Base-by-base conservation (phyloP, 2,797 vertebrate species). In the Dicrostonyx torquatus region DNA sequence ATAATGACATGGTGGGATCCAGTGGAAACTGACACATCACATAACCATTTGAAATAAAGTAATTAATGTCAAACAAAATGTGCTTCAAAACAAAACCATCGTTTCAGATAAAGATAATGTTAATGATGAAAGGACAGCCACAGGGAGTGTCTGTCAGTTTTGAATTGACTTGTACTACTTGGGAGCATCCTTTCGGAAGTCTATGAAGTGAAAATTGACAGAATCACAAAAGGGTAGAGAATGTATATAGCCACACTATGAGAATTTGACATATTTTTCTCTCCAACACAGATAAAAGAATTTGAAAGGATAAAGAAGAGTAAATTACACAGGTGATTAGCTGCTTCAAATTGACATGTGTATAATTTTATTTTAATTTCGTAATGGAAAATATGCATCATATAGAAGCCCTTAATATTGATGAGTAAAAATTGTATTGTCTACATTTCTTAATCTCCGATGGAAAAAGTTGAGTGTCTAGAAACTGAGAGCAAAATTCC, bases 61-160 rank as follows among this genome's bases (percentile, higher is more conserved):
- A 90, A 53, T 90, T 92, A 94, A 37, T 94, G 45, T 73, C 9
- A 78, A n/a, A 89, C 11, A 95, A 96, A 95, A 84, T 90, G 24
- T 84, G 43, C 60, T 87, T 96, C 90, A 2, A 89, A 91, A 83
- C 17, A 82, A 87, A 75, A 83, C 6, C 48, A 45, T 93, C 26
- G 40, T 76, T 83, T 68, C 20, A 60, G 48, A 64, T 89, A 73
- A 45, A 95, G n/a, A 80, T 85, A 58, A 14, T 94, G 78, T 84
- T 95, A 91, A 84, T 96, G 60, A 78, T 68, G 34, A 73, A 75
- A 95, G 37, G 87, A 73, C 1, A 76, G 12, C 86, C n/a, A 83
- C 24, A 17, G 77, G 50, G 18, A 88, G 83, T n/a, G 26, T 76
- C 26, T 60, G 78, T 77, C 87, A 45, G 77, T 79, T 26, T 17